phyloP scores from a whole-genome alignment of 2,797 vertebrate genomes.

The Poecile montanus region DNA sequence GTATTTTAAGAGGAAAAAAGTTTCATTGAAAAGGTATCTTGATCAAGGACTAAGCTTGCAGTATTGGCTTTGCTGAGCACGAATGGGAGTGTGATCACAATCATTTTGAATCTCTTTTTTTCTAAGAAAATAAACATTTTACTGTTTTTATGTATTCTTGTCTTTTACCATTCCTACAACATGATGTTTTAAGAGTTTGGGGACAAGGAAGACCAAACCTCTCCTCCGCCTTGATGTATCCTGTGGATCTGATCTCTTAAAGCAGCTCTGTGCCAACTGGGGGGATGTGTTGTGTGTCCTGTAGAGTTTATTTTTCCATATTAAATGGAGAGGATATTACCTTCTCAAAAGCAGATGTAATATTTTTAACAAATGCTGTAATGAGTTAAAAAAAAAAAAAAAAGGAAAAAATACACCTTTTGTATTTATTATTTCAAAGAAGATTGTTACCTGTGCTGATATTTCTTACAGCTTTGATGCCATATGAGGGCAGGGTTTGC shows the following conservation, averaged over 20 bases:
- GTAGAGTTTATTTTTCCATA: conserved; percentile 79
- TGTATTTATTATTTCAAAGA: conserved; percentile 72
- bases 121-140: conserved; percentile 86
- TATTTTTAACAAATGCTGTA: conserved; percentile 79
- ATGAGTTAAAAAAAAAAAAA: conserved; percentile 60
- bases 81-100: conserved; percentile 78
- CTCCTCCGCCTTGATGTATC: background rate
- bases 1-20: conserved; percentile 57
- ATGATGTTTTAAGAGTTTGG: background rate
- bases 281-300: conserved; percentile 8
- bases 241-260: background rate
- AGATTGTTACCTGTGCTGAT: conserved; percentile 36
- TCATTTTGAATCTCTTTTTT: conserved; percentile 81
- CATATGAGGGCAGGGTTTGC: background rate
- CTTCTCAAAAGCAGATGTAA: conserved; percentile 75
- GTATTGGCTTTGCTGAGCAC: conserved; percentile 76
- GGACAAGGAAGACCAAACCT: background rate
- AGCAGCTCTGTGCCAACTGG: conserved; percentile 22
- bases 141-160: conserved; percentile 84
- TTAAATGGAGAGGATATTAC: conserved; percentile 62
- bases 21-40: conserved; percentile 64
- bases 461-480: background rate
- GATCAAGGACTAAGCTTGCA: conserved; percentile 73
- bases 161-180: conserved; percentile 77
- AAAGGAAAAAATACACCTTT: conserved; percentile 6